Evolutionary conservation across 1,140 invertebrate species (phyloP).

Genomic region (Bombyx mori): ASM3026992v2 NC_085110.1:12947001-12947500

Average conservation of each 20-base stretch:
- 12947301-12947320: constrained; percentile 85
- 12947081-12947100: too few relatives aligned
- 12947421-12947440: background rate
- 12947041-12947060: too few relatives aligned
- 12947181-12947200: constrained; percentile 92
- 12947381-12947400: too few relatives aligned
- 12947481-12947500: too few relatives aligned
- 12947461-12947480: too few relatives aligned
- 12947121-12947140: too few relatives aligned
- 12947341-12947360: constrained; percentile 19
- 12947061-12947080: too few relatives aligned
- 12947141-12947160: constrained; percentile 49
- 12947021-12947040: too few relatives aligned
- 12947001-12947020: too few relatives aligned
- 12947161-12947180: constrained; percentile 77
- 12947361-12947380: too few relatives aligned
- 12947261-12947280: constrained; percentile 92
- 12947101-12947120: too few relatives aligned
- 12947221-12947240: constrained; percentile 96
- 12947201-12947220: constrained; percentile 97
- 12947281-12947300: constrained; percentile 73
- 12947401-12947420: constrained; percentile 1
- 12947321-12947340: constrained; percentile 82
- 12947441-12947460: too few relatives aligned
- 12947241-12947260: constrained; percentile 98